A percentile compares a stretch with the other conserved stretches of the same genome.
These are phyloP conservation scores for Drosophila acutilabella DNA, from an alignment of 2,888 invertebrate genomes.

Conservation along the genomic window DNA sequence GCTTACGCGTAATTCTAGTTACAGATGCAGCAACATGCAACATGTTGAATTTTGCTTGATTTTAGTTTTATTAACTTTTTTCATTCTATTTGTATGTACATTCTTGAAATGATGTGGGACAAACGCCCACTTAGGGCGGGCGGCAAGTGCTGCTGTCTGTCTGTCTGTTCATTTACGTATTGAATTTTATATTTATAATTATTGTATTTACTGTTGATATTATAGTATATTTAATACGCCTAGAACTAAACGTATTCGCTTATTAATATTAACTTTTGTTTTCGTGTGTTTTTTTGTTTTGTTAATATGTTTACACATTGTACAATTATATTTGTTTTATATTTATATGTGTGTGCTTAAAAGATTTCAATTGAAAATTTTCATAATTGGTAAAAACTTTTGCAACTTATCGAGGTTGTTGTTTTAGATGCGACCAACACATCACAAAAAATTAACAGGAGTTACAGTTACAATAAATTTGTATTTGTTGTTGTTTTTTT, in stretches of 20 bases:
- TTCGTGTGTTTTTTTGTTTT: constrained; percentile 11
- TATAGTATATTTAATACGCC: constrained; percentile 23
- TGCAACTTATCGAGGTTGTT: constrained; percentile 78
- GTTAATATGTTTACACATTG: constrained; percentile 61
- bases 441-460: constrained; percentile 75
- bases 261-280: constrained; percentile 33
- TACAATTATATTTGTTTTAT: constrained; percentile 42
- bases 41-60: constrained; percentile 33
- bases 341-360: constrained; percentile 33
- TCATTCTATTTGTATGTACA: constrained; percentile 42
- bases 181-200: constrained; percentile 23
- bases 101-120: constrained; percentile 40
- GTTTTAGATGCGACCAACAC: constrained; percentile 84
- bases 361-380: constrained; percentile 46
- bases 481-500: constrained; percentile 26
- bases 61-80: constrained; percentile 3
- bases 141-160: constrained; percentile 18
- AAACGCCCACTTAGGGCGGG: constrained; percentile 32
- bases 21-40: constrained; percentile 46
- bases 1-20: constrained; percentile 38
- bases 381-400: constrained; percentile 58
- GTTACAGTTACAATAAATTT: constrained; percentile 54
- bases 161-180: constrained; percentile 57
- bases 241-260: constrained; percentile 50
- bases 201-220: constrained; percentile 32